These are phyloP conservation scores for Stercorarius parasiticus DNA, from an alignment of 2,113 vertebrate genomes.

Conservation along the genomic window DNA sequence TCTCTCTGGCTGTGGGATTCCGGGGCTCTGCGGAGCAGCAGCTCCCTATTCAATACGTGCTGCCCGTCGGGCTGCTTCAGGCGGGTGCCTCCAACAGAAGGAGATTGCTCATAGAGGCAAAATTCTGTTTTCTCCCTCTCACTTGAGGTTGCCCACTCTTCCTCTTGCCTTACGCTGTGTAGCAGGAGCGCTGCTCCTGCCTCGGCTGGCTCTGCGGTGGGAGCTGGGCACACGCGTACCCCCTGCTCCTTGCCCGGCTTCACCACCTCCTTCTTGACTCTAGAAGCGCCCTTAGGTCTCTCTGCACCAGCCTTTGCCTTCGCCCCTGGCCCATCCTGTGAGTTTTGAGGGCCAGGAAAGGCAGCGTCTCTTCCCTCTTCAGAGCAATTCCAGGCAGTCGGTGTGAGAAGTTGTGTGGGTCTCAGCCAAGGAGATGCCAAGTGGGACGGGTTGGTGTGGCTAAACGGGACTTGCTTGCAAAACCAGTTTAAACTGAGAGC, in stretches of 20 bases:
- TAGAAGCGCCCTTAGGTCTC: neutral
- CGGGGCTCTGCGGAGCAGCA: no score
- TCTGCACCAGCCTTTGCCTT: neutral
- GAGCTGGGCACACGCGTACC: rapidly evolving
- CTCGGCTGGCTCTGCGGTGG: neutral
- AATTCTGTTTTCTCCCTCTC: neutral
- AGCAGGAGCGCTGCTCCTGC: neutral
- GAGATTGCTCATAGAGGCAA: neutral
- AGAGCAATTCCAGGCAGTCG: rapidly evolving
- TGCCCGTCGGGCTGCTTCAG: neutral
- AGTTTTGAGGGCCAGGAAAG: neutral
- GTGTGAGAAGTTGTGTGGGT: neutral
- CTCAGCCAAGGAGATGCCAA: neutral
- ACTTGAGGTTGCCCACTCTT: no score
- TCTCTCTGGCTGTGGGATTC: neutral
- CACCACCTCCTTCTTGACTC: neutral
- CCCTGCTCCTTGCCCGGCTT: neutral
- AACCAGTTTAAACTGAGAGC: neutral
- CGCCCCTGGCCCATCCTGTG: neutral
- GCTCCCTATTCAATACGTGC: neutral
- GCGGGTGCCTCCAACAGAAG: neutral
- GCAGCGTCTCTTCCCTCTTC: no score
- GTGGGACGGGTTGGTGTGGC: neutral
- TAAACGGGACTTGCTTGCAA: neutral
- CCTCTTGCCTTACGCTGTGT: neutral